These are phyloP conservation scores for Larimichthys polyactis DNA, from an alignment of 2,113 vertebrate species.

Conservation along the genomic window DNA sequence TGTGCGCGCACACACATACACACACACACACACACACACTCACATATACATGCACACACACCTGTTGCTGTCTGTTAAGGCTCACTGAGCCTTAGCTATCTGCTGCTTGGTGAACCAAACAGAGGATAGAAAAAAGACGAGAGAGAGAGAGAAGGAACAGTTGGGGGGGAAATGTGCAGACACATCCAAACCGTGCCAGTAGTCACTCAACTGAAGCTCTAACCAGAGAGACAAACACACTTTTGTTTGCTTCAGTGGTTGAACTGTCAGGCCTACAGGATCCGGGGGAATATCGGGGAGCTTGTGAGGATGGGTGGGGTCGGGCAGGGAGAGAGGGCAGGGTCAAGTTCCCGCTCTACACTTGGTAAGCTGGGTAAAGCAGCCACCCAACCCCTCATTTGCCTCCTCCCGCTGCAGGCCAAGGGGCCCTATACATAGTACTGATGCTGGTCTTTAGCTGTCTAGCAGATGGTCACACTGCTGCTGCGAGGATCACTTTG, in stretches of 20 bases:
- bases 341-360: slow-evolving; percentile 74
- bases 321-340: slow-evolving; percentile 57
- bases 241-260: slow-evolving; percentile 3
- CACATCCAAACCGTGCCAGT: background rate
- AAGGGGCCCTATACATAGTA: slow-evolving; percentile 86
- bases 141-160: background rate
- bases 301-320: slow-evolving; percentile 32
- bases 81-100: background rate
- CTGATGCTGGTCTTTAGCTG: slow-evolving; percentile 83
- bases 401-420: slow-evolving; percentile 65
- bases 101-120: slow-evolving; percentile 3
- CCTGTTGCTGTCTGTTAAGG: slow-evolving; percentile 71
- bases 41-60: slow-evolving; percentile 40
- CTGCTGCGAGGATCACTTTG: slow-evolving; percentile 84
- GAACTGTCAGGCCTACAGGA: slow-evolving; percentile 6
- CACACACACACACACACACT: slow-evolving; percentile 10
- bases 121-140: background rate
- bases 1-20: slow-evolving; percentile 41
- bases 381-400: slow-evolving; percentile 64
- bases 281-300: background rate
- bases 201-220: background rate
- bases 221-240: slow-evolving; percentile 7
- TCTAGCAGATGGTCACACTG: slow-evolving; percentile 85
- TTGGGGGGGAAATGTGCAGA: background rate
- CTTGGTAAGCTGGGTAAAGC: slow-evolving; percentile 63